These are phyloP conservation scores for Hirundichthys speculiger DNA, from an alignment of 2,113 vertebrate species.

Conservation along the genomic window DNA sequence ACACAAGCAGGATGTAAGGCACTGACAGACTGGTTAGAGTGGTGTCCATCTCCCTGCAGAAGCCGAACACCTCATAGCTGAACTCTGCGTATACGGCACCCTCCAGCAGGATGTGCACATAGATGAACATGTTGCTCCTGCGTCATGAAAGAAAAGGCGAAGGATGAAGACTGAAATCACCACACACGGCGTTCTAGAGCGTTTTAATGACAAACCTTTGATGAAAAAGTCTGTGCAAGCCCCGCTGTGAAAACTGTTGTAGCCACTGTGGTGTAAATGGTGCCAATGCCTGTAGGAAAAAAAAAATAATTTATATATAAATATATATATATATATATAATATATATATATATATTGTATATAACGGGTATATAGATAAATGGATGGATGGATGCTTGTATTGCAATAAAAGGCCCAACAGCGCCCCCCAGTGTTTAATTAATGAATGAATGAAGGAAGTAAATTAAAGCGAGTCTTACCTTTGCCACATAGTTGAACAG, in stretches of 20 bases:
- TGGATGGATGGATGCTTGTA: no score
- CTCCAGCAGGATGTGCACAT: conserved; percentile 87
- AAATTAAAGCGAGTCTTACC: conserved; percentile 56
- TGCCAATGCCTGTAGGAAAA: conserved; percentile 75
- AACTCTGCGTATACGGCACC: conserved; percentile 88
- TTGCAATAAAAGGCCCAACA: background rate
- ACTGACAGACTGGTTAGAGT: conserved; percentile 78
- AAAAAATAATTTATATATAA: no score
- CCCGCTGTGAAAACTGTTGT: conserved; percentile 67
- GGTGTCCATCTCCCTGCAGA: conserved; percentile 89
- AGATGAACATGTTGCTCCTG: conserved; percentile 87
- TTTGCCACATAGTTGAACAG: conserved; percentile 38
- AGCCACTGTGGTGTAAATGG: conserved; percentile 82
- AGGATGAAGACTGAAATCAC: background rate
- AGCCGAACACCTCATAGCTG: conserved; percentile 88
- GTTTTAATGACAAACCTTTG: conserved; percentile 79
- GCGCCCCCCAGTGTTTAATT: conserved; percentile 12
- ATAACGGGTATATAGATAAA: no score
- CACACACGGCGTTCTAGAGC: background rate
- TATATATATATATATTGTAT: no score
- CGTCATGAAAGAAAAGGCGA: conserved; percentile 17
- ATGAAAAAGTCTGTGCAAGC: conserved; percentile 85
- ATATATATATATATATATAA: no score
- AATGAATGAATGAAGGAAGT: background rate
- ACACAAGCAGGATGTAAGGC: conserved; percentile 86